Evolutionary conservation across 2,888 invertebrate species (phyloP).

Genomic region (Amphimallon solstitiale): DNA sequence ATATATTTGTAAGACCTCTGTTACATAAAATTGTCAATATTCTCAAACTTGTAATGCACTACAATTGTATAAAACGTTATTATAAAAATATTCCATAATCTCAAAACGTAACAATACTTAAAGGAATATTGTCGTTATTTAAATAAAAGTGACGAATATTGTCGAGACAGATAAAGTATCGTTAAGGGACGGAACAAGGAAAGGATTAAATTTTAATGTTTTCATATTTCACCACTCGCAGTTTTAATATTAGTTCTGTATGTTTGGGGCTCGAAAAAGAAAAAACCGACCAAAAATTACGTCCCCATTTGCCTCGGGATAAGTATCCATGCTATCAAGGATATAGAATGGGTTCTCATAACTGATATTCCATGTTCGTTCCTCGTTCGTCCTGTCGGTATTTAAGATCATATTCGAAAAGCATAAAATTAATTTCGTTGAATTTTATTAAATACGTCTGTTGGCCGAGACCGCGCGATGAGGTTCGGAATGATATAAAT

Average conservation of each 20-base stretch:
- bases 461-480: not conserved
- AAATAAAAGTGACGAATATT: not conserved
- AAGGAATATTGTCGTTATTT: no score
- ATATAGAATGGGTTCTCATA: not conserved
- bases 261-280: not conserved
- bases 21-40: no score
- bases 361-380: not conserved
- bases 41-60: no score
- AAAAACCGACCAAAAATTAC: not conserved
- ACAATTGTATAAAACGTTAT: no score
- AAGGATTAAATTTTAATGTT: conserved; percentile 30
- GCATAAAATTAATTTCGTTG: conserved; percentile 30
- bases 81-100: no score
- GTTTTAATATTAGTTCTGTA: conserved; percentile 17
- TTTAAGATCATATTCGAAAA: conserved; percentile 30
- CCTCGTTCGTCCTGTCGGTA: conserved; percentile 4
- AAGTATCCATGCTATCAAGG: conserved; percentile 5
- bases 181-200: not conserved
- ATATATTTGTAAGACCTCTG: no score
- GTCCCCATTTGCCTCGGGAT: conserved; percentile 12
- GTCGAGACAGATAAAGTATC: not conserved
- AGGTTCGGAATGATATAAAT: conserved; percentile 16
- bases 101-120: no score
- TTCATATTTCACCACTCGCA: conserved; percentile 24
- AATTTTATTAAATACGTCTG: conserved; percentile 21